Evolutionary conservation across 2,888 invertebrate genomes (phyloP).

Genomic region (Pegoplata infirma): DNA sequence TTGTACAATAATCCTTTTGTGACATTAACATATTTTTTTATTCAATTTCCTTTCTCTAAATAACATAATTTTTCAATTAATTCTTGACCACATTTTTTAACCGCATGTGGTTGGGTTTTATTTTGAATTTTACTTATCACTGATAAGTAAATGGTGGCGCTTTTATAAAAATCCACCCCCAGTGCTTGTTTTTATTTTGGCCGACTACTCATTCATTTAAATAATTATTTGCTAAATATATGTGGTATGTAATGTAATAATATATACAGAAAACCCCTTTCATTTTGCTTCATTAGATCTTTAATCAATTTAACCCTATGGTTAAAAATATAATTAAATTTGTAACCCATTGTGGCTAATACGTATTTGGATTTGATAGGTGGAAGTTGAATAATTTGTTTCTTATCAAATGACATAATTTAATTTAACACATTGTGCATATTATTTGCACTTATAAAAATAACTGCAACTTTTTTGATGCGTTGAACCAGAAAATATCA

Average conservation of each 20-base stretch:
- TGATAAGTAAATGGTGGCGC: conserved; percentile 2
- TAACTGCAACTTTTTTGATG: too few species aligned
- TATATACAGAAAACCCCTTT: conserved; percentile 30
- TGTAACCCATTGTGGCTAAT: conserved; percentile 34
- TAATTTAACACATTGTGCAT: too few species aligned
- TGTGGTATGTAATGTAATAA: too few species aligned
- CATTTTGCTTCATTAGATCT: conserved; percentile 19
- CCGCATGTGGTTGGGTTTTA: conserved; percentile 17
- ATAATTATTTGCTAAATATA: conserved; percentile 17
- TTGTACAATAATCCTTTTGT: conserved; percentile 25
- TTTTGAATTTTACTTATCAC: background rate
- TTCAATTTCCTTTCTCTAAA: background rate
- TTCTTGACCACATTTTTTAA: conserved; percentile 37
- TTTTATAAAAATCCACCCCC: conserved; percentile 26
- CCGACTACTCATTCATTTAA: conserved; percentile 1
- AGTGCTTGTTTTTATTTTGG: background rate
- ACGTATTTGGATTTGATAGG: background rate
- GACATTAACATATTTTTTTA: background rate
- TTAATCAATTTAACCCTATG: conserved; percentile 56
- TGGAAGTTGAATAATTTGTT: too few species aligned
- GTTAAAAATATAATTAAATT: conserved; percentile 50
- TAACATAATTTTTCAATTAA: conserved; percentile 51
- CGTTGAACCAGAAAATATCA: too few species aligned
- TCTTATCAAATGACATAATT: background rate
- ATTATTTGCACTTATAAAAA: too few species aligned